phyloP scores from a whole-genome alignment of 2,113 vertebrate genomes.

The Carettochelys insculpta region DNA sequence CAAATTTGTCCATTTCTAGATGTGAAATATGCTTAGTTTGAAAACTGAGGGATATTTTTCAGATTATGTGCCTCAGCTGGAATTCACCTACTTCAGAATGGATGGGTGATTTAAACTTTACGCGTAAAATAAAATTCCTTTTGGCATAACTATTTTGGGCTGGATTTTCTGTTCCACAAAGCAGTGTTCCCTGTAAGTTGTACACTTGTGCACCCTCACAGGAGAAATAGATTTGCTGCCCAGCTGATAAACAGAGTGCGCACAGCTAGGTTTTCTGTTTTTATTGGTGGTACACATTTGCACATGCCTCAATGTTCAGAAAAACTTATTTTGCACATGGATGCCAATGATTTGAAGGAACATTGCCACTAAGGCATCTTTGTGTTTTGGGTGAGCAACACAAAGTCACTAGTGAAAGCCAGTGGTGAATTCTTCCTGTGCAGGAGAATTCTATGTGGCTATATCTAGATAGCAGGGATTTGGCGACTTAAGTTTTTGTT shows the following conservation, averaged over 20 bases:
- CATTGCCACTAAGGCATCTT: slow-evolving; percentile 27
- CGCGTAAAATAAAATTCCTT: slow-evolving; percentile 45
- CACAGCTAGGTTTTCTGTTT: no score
- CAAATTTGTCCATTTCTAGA: background rate
- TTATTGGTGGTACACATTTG: no score
- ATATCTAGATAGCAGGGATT: no score
- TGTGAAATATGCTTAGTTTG: background rate
- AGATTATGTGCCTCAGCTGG: background rate
- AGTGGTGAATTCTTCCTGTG: slow-evolving; percentile 25
- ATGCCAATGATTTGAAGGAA: no score
- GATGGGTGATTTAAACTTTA: slow-evolving; percentile 24
- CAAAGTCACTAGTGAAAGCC: slow-evolving; percentile 37
- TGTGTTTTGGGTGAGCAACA: slow-evolving; percentile 41
- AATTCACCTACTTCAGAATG: background rate
- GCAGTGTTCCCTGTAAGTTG: no score
- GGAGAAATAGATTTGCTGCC: no score
- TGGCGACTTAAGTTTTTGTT: no score
- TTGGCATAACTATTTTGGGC: slow-evolving; percentile 28
- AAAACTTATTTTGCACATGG: no score
- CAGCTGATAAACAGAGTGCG: no score
- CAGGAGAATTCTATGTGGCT: slow-evolving; percentile 34
- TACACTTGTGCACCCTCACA: no score
- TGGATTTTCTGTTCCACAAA: slow-evolving; percentile 41
- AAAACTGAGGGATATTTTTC: background rate
- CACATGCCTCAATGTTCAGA: no score